A percentile compares a stretch with the other conserved stretches of the same genome.
These are phyloP conservation scores for Ctenomys sociabilis DNA, from an alignment of 2,113 vertebrate species.

Conservation along the genomic window DNA sequence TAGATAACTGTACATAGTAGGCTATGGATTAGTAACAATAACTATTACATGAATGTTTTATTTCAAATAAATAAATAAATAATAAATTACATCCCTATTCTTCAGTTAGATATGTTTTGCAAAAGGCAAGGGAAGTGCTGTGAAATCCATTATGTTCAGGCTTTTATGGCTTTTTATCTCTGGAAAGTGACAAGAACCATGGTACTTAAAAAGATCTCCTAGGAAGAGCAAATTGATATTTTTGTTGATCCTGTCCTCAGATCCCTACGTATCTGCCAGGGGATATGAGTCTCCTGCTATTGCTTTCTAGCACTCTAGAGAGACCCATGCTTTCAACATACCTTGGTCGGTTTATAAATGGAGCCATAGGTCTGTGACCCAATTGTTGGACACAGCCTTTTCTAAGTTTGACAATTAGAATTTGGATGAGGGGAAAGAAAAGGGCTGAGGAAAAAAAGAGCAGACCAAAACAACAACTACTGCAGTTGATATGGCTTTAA, in stretches of 20 bases:
- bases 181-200: neutral
- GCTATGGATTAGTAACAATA: neutral
- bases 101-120: neutral
- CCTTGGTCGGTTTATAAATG: neutral
- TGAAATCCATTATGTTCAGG: neutral
- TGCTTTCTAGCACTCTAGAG: neutral
- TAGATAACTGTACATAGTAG: no score
- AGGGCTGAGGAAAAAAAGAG: neutral
- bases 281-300: neutral
- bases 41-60: neutral
- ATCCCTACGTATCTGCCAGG: neutral
- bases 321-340: neutral
- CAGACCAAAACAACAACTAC: neutral
- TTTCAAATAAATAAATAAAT: no score
- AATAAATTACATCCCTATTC: neutral
- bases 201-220: neutral
- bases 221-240: neutral
- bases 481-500: neutral
- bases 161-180: neutral
- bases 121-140: neutral
- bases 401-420: neutral
- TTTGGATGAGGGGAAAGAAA: neutral
- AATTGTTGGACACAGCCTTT: neutral
- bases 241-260: neutral
- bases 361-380: neutral